These are phyloP conservation scores for Acrocephalus scirpaceus DNA, from an alignment of 2,797 vertebrate species.

Conservation along the genomic window DNA sequence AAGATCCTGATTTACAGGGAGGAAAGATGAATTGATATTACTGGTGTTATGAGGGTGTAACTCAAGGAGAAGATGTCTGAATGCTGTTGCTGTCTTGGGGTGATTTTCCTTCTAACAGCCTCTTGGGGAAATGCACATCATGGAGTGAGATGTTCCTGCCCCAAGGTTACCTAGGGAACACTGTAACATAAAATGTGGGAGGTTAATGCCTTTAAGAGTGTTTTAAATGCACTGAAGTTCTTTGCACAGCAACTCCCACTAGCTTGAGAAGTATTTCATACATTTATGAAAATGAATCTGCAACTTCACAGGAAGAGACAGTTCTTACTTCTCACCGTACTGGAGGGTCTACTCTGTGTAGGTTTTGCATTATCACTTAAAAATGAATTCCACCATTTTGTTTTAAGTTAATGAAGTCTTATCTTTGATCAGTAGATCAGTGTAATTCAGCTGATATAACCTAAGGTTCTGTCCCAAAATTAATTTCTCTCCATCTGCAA, in stretches of 20 bases:
- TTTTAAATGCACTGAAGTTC: constrained; percentile 47
- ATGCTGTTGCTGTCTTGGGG: background rate
- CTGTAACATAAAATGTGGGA: constrained; percentile 52
- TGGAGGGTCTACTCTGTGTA: background rate
- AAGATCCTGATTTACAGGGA: background rate
- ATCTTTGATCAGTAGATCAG: background rate
- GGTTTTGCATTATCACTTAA: background rate
- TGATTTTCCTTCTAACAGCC: background rate
- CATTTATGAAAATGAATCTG: constrained; percentile 20
- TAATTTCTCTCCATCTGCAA: background rate
- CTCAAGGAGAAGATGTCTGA: background rate
- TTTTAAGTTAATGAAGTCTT: background rate
- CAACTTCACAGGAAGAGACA: background rate
- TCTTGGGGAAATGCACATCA: background rate
- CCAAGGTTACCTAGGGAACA: constrained; percentile 62
- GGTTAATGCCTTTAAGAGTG: constrained; percentile 34
- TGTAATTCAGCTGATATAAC: background rate
- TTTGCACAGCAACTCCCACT: constrained; percentile 32
- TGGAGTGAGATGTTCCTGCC: constrained; percentile 33
- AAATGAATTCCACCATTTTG: background rate
- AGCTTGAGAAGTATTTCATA: constrained; percentile 5
- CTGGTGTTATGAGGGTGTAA: background rate
- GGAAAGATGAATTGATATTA: background rate
- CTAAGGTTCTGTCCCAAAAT: background rate
- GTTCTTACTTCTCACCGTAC: background rate